phyloP scores from a whole-genome alignment of 2,888 invertebrate genomes.

The Meteorus cinctellus region DNA sequence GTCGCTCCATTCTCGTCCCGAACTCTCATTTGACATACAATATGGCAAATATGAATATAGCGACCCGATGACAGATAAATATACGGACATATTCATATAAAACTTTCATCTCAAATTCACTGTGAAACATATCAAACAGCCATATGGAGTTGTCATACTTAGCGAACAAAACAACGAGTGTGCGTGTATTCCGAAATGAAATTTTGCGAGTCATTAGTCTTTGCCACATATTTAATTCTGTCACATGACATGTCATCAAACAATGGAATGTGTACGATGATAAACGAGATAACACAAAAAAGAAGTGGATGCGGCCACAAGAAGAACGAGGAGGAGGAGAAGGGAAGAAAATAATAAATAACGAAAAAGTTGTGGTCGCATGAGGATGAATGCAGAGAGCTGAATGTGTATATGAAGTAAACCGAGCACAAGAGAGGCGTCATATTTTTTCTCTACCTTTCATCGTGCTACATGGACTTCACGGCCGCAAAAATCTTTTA shows the following conservation, averaged over 20 bases:
- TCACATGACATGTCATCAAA: slow-evolving; percentile 44
- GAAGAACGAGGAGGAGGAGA: slow-evolving; percentile 31
- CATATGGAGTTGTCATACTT: not conserved
- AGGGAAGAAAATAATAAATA: slow-evolving; percentile 34
- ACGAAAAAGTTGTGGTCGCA: slow-evolving; percentile 38
- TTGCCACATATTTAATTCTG: slow-evolving; percentile 50
- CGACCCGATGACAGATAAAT: not conserved
- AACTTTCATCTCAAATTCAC: not conserved
- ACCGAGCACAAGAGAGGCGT: slow-evolving; percentile 30
- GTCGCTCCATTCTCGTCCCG: not conserved
- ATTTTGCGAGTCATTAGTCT: slow-evolving; percentile 50
- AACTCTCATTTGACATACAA: slow-evolving; percentile 1
- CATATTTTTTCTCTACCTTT: slow-evolving; percentile 42
- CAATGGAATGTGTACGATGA: slow-evolving; percentile 45
- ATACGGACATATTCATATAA: not conserved
- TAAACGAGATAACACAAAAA: slow-evolving; percentile 52
- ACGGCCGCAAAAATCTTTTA: slow-evolving; percentile 20
- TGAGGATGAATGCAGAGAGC: slow-evolving; percentile 11
- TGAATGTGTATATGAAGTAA: slow-evolving; percentile 14
- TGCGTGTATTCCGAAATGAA: slow-evolving; percentile 12
- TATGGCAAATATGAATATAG: not conserved
- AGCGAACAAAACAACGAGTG: not conserved
- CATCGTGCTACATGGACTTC: slow-evolving; percentile 19
- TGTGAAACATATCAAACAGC: not conserved
- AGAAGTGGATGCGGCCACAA: not conserved